A percentile compares a stretch with the other conserved stretches of the same genome.
phyloP scores from a whole-genome alignment of 2,113 vertebrate genomes.

The Gymnorhina tibicen region DNA sequence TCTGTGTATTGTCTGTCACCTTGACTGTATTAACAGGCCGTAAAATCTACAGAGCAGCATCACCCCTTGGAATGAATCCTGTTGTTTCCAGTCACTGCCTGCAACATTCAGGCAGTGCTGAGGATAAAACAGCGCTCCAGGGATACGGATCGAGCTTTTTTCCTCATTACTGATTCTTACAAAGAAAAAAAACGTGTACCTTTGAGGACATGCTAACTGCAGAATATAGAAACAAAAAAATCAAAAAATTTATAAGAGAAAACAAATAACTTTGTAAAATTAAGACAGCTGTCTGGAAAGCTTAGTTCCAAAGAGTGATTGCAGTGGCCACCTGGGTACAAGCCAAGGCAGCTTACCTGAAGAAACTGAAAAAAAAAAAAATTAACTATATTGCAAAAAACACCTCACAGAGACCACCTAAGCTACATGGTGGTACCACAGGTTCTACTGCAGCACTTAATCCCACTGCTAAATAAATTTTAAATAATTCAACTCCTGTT shows the following conservation, averaged over 20 bases:
- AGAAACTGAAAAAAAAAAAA: neutral
- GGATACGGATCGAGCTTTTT: neutral
- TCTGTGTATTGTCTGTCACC: neutral
- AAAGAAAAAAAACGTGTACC: neutral
- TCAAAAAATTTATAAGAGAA: neutral
- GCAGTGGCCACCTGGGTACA: neutral
- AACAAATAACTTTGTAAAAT: neutral
- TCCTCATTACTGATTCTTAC: neutral
- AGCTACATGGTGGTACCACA: neutral
- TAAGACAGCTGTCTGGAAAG: neutral
- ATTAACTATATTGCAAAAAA: neutral
- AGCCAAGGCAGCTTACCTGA: neutral
- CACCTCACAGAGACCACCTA: neutral
- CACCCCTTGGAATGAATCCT: neutral
- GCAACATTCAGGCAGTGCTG: accelerated
- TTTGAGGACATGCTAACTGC: neutral
- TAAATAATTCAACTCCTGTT: neutral
- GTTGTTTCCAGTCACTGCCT: neutral
- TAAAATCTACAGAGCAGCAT: neutral
- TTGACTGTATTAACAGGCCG: neutral
- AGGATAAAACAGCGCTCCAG: neutral
- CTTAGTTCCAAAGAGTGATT: neutral
- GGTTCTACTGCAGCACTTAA: neutral
- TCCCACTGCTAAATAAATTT: neutral
- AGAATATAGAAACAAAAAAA: neutral